These are phyloP conservation scores for Eucidaris tribuloides DNA, from an alignment of 35 echinoderm and acorn worm species.

Conservation along the genomic window DNA sequence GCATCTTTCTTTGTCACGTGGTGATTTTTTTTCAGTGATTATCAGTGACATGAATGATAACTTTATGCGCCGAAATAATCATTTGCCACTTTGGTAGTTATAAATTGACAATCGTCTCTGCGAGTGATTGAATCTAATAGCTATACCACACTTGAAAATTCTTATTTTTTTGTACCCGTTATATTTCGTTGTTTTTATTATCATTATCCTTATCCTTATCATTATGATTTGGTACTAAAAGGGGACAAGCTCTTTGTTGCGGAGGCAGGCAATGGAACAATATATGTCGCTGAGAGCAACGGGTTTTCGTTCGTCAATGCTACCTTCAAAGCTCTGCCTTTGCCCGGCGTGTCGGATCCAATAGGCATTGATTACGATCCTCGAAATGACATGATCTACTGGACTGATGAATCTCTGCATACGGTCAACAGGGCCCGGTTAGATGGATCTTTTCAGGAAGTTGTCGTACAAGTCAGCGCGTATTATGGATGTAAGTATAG, in stretches of 20 bases:
- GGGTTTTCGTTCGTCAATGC: background rate
- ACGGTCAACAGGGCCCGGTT: background rate
- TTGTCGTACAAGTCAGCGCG: background rate
- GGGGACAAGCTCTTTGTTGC: conserved; percentile 10
- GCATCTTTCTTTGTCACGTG: no score
- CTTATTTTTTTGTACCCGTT: no score
- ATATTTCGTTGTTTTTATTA: no score
- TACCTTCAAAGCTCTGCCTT: background rate
- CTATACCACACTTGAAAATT: no score
- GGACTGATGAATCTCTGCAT: background rate
- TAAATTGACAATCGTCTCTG: no score
- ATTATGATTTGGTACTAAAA: no score
- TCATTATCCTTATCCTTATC: no score
- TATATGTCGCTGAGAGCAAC: background rate
- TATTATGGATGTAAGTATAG: conserved; percentile 2
- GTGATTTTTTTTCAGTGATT: no score
- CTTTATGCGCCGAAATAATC: no score
- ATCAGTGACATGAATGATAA: no score
- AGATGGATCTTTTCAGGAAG: conserved; percentile 11
- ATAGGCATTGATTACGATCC: background rate
- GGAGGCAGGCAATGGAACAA: background rate
- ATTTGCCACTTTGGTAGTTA: no score
- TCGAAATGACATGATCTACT: background rate
- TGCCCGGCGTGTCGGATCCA: background rate
- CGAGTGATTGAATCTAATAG: no score